A percentile compares a stretch with the other conserved stretches of the same genome.
phyloP scores from a whole-genome alignment of 2,797 vertebrate species.

The Galago senegalensis region DNA sequence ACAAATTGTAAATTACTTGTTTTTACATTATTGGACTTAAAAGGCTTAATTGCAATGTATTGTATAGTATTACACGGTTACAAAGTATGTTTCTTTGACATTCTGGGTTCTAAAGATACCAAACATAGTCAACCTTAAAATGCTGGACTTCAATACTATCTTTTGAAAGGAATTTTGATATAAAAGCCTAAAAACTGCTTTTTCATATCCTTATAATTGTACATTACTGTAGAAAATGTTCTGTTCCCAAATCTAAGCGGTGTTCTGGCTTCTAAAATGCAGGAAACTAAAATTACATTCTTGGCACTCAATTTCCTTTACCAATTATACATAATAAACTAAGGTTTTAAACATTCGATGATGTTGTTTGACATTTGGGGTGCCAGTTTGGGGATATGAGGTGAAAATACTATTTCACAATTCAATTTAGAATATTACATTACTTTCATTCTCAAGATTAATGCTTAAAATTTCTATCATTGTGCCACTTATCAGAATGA shows the following conservation, averaged over 20 bases:
- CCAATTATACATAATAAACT: constrained; percentile 60
- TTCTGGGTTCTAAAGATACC: background rate
- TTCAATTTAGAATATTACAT: background rate
- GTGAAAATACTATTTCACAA: constrained; percentile 52
- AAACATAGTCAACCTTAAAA: background rate
- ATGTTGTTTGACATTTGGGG: constrained; percentile 39
- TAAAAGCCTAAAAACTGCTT: background rate
- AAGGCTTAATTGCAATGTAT: background rate
- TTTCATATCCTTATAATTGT: background rate
- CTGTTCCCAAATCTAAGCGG: constrained; percentile 7
- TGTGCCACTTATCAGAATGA: background rate
- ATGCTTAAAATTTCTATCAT: constrained; percentile 53
- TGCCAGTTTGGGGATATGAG: constrained; percentile 9
- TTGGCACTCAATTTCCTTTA: constrained; percentile 32
- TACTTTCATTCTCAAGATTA: constrained; percentile 53
- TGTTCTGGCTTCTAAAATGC: background rate
- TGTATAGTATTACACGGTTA: background rate
- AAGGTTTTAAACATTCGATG: constrained; percentile 19
- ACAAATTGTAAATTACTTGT: background rate
- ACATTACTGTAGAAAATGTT: constrained; percentile 38
- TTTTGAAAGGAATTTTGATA: constrained; percentile 2
- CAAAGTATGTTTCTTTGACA: background rate
- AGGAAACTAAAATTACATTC: constrained; percentile 42
- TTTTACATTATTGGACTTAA: background rate
- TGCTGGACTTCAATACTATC: background rate